phyloP scores from a whole-genome alignment of 2,888 invertebrate species.

The Apoda limacodes region DNA sequence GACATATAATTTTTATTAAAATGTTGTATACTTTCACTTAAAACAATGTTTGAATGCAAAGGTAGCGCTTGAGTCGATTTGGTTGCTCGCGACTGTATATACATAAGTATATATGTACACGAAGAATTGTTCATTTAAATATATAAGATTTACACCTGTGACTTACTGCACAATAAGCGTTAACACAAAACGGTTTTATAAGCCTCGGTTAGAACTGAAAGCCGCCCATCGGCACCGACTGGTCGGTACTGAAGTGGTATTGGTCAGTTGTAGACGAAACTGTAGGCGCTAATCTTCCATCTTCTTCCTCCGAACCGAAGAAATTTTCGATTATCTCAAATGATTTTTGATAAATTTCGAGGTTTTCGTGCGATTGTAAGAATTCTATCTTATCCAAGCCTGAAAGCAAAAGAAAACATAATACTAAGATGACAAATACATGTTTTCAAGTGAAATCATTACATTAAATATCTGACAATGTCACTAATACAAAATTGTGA shows the following conservation, averaged over 20 bases:
- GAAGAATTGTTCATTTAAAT: no score
- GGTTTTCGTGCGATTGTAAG: constrained; percentile 95
- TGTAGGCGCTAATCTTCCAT: constrained; percentile 81
- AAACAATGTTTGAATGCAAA: no score
- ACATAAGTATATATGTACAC: neutral
- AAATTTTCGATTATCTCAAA: constrained; percentile 97
- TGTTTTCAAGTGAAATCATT: neutral
- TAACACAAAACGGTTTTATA: no score
- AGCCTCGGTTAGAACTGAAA: constrained; percentile 78
- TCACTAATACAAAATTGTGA: no score
- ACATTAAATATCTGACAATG: no score
- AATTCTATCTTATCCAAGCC: constrained; percentile 98
- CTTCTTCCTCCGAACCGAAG: constrained; percentile 94
- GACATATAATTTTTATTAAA: no score
- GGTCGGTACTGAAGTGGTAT: constrained; percentile 78
- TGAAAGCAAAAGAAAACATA: no score
- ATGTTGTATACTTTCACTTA: no score
- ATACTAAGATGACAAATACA: constrained; percentile 2
- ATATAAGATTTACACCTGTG: neutral
- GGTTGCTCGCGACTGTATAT: no score
- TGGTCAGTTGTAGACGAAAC: constrained; percentile 81
- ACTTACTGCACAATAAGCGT: constrained; percentile 33
- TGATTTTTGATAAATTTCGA: constrained; percentile 97
- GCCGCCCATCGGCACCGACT: constrained; percentile 81
- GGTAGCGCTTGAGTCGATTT: no score